A percentile compares a stretch with the other conserved stretches of the same genome.
Conservation (phyloP, 2,113 vertebrate species). For the Burhinus oedicnemus region DNA sequence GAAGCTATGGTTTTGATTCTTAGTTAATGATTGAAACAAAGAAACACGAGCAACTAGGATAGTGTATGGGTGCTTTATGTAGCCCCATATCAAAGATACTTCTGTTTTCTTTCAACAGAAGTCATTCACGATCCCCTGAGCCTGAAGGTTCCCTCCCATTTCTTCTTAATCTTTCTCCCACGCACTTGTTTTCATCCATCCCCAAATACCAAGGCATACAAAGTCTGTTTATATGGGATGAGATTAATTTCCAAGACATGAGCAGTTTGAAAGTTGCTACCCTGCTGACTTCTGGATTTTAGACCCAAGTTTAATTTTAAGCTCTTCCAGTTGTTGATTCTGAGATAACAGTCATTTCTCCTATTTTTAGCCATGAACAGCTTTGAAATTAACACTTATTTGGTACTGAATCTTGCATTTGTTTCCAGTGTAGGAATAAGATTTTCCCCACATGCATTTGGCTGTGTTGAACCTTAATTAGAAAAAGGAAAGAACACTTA, state of each 20-base stretch:
- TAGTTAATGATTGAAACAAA: not conserved
- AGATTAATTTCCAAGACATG: not conserved
- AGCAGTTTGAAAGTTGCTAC: not conserved
- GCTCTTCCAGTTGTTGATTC: not conserved
- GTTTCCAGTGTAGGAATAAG: not conserved
- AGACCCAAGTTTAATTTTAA: not conserved
- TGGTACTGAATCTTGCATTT: not conserved
- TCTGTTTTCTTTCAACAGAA: not conserved
- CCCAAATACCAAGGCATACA: not conserved
- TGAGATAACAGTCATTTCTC: not conserved
- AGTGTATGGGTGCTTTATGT: not conserved
- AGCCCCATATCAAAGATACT: not conserved
- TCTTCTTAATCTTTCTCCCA: not conserved
- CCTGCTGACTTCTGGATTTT: not conserved
- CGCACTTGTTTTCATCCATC: not conserved
- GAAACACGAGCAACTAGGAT: not conserved
- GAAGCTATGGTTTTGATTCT: not conserved
- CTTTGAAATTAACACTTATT: not conserved
- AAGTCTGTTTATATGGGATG: not conserved
- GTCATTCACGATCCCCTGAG: not conserved
- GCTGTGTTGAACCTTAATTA: not conserved
- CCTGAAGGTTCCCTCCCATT: not conserved
- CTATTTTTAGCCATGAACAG: not conserved
- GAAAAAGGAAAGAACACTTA: slow-evolving; percentile 17
- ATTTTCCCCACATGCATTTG: not conserved